Conservation (phyloP, 1,140 invertebrate species). For the Akabosia matsudoensis region DNA sequence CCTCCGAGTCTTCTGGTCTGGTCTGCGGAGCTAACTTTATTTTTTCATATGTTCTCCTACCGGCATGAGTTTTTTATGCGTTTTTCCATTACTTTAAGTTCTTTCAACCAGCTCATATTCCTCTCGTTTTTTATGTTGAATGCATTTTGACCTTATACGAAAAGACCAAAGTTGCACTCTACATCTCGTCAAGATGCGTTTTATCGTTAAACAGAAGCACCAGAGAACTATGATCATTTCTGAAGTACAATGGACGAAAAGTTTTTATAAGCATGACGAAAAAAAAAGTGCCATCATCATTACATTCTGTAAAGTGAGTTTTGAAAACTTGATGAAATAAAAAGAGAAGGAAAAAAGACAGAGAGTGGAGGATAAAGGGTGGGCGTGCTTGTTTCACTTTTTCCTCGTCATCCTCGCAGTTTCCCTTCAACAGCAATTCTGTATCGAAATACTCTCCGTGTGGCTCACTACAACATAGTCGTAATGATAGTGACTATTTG, state of each 20-base stretch:
- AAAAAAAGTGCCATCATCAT: neutral
- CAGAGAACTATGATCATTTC: neutral
- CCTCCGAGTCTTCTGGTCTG: no score
- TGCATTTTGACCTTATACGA: neutral
- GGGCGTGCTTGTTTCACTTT: conserved; percentile 13
- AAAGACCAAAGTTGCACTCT: neutral
- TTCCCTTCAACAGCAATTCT: neutral
- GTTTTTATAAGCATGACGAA: neutral
- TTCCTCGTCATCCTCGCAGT: conserved; percentile 9
- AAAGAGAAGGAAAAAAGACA: neutral
- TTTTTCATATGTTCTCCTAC: neutral
- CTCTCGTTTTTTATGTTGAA: no score
- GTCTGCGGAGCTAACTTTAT: neutral
- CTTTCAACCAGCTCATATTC: neutral
- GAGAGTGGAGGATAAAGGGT: conserved; percentile 7
- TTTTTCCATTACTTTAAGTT: neutral
- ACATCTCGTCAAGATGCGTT: neutral
- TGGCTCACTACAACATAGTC: neutral
- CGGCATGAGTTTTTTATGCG: neutral
- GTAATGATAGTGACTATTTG: no score
- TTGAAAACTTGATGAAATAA: neutral
- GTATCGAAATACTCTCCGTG: neutral
- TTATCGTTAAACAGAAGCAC: neutral
- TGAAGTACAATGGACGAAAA: neutral
- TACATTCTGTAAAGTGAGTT: neutral